Base-by-base conservation (phyloP, 2,888 invertebrate genomes). In the Calliopum simillimum region DNA sequence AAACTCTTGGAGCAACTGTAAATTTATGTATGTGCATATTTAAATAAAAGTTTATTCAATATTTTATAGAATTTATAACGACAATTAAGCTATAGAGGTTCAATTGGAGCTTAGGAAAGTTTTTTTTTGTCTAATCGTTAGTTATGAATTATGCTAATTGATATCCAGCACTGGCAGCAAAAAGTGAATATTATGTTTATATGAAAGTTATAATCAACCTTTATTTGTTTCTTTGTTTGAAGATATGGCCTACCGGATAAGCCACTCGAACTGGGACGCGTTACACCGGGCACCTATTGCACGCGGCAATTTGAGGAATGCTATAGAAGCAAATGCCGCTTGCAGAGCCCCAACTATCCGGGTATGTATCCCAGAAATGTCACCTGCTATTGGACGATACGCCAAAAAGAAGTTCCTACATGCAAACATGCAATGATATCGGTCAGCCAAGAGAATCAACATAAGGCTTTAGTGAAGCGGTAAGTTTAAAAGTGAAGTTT, bases 341-440 rank as follows among this genome's bases (percentile, higher is more conserved):
- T 96, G 75, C 96, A 96, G 87, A 94, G 94, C 76, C 96, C 96
- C 65, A 96, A 96, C 87, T 96, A 95, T 84, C 96, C 96, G 13
- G 95, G 95, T 71, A 94, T 95, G 90, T 86, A 86, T 81, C 85
- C 85, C 73, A 88, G 96, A 75, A 97, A 97, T 87, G 95, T 97
- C 25, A 94, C 95, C 72, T 98, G 97, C 86, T 93, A 94, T 85
- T 95, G 95, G 90, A 94, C 94, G 74, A 88, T 96, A 75, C 89
- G 94, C 49, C 94, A 96, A 86, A 93, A 94, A 84, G 92, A 92
- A 81, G 92, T 94, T 74, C 94, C 95, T 14, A 94, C 93, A 56
- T 95, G 95, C 86, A 95, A 95, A 84, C 94, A 95, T 86, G 95
- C 96, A 47, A 95, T 96, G 93, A 93, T 96, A 78, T 92, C 94